Conservation (phyloP, 2,888 invertebrate species). For the Drosophila nigricruria region DNA sequence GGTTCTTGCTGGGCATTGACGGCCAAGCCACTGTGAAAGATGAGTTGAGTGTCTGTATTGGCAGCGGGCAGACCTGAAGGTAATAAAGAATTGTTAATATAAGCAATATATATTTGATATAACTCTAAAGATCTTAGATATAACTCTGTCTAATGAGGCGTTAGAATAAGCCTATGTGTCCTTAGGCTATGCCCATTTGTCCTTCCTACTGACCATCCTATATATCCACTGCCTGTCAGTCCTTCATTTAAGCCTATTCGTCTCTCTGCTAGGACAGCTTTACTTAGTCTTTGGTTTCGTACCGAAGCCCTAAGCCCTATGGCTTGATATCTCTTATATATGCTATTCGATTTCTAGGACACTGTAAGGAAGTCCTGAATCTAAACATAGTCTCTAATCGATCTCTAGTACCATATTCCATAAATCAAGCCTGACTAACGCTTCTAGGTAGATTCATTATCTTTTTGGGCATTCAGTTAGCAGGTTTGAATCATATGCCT, state of each 20-base stretch:
- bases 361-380: neutral
- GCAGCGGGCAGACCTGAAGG: constrained; percentile 86
- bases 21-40: constrained; percentile 95
- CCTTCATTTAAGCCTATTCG: no score
- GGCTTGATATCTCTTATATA: neutral
- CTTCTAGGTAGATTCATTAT: neutral
- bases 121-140: no score
- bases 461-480: neutral
- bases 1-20: constrained; percentile 87
- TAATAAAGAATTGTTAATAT: no score
- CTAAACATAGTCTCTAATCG: neutral
- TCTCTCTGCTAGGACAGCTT: no score
- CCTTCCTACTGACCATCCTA: no score
- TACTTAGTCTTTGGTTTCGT: no score
- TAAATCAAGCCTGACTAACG: neutral
- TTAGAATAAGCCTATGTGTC: no score
- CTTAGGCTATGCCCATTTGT: no score
- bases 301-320: neutral
- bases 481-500: neutral
- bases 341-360: neutral
- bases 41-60: constrained; percentile 81
- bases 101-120: no score
- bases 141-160: no score
- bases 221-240: no score
- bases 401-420: neutral